Evolutionary conservation across 2,113 vertebrate species (phyloP).

Genomic region (Coryphaenoides rupestris): DNA sequence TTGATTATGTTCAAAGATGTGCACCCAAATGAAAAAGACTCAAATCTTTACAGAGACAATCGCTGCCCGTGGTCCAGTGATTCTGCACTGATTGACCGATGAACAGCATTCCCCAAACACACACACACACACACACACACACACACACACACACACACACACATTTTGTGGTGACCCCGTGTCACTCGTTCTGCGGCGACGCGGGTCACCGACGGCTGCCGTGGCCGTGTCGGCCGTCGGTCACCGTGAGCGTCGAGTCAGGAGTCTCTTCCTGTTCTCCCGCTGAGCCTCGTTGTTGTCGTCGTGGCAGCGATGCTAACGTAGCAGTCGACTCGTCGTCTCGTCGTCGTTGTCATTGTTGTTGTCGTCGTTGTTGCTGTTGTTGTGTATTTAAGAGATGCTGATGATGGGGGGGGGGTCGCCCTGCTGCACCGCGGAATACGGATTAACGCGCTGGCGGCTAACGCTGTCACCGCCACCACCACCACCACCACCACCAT

Average conservation of each 20-base stretch:
- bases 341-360: background rate
- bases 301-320: too few species aligned
- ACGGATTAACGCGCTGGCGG: slow-evolving; percentile 55
- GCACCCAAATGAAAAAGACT: background rate
- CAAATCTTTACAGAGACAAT: background rate
- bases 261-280: too few species aligned
- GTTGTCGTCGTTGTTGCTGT: background rate
- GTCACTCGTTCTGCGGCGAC: slow-evolving; percentile 3
- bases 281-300: too few species aligned
- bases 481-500: too few species aligned
- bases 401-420: slow-evolving; percentile 20
- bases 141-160: background rate
- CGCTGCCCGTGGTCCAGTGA: background rate
- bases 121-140: too few species aligned
- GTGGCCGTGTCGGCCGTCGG: background rate
- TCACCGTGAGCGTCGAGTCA: background rate
- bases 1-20: slow-evolving; percentile 5
- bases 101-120: background rate
- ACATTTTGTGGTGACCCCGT: too few species aligned
- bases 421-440: slow-evolving; percentile 44
- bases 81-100: slow-evolving; percentile 21
- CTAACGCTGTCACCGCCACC: slow-evolving; percentile 45
- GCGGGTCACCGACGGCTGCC: slow-evolving; percentile 23
- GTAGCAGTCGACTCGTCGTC: background rate
- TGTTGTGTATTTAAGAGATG: slow-evolving; percentile 10